phyloP scores from a whole-genome alignment of 2,797 vertebrate genomes.

The Phataginus tricuspis region DNA sequence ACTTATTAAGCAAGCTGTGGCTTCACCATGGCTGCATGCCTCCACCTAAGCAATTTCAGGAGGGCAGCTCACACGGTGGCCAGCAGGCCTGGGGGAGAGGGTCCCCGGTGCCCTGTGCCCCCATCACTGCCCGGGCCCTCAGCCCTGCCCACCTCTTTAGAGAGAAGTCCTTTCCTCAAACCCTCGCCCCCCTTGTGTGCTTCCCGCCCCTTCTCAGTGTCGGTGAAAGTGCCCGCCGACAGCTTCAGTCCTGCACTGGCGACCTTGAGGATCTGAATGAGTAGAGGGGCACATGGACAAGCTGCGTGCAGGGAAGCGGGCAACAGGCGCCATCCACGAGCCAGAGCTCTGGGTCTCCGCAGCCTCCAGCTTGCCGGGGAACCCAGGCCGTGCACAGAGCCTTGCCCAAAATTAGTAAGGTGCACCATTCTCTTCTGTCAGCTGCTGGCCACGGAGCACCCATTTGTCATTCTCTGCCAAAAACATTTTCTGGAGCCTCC shows the following conservation, averaged over 20 bases:
- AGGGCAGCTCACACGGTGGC: background rate
- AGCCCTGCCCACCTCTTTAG: background rate
- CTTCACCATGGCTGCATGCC: background rate
- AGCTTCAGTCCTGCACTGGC: background rate
- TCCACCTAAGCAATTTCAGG: background rate
- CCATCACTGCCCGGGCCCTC: fast-evolving
- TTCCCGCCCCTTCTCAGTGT: background rate
- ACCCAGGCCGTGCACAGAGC: background rate
- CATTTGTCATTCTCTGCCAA: background rate
- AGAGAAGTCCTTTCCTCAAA: background rate
- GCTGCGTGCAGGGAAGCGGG: fast-evolving
- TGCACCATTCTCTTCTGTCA: fast-evolving
- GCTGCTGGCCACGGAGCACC: background rate
- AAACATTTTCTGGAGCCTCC: fast-evolving
- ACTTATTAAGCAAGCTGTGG: no score
- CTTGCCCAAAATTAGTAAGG: background rate
- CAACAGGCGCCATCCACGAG: background rate
- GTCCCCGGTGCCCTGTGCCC: no score
- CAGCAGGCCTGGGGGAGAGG: fast-evolving
- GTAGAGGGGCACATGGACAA: background rate
- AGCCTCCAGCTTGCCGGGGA: background rate
- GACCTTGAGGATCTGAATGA: fast-evolving
- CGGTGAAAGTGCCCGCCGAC: fast-evolving
- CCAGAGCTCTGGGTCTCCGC: background rate
- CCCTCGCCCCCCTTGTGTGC: background rate